Base-by-base conservation (phyloP, 2,113 vertebrate genomes). In the Syngnathus scovelli region DNA sequence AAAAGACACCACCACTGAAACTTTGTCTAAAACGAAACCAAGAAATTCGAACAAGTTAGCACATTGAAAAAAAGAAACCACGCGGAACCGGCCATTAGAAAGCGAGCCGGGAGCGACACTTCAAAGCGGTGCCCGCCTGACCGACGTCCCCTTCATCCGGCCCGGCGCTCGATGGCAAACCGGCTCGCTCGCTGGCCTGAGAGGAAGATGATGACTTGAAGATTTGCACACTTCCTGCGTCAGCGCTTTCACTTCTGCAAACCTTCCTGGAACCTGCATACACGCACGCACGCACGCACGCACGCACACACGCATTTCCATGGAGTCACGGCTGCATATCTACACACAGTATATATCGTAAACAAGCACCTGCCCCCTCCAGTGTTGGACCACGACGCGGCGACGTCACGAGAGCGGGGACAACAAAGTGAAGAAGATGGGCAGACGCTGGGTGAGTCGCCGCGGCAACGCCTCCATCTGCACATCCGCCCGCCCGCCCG, bases 191-290 rank as follows among this genome's bases (percentile, higher is more conserved):
- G 38, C 4, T 15, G 2, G 38, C 6, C 61, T 9, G 41, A 27
- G 39, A 44, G 41, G 61, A 62, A 44, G 7, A 21, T 15, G 41
- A 62, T 62, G 61, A 62, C 61, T 8, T 43, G 11, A 43, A 62
- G 39, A 44, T 62, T 46, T 12, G 8, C 19, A 15, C 55, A 27
- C 61, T 44, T 27, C 61, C 61, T 43, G n/a, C 21, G 61, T 62
- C 61, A 44, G 39, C 61, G 16, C 61, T 62, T 62, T 62, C 41
- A 62, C 61, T 62, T 62, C 61, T 62, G 61, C 61, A 62, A 62
- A 62, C 21, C 39, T 62, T 62, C 61, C 38, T 3, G 61, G 39
- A 62, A 62, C n/a, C 21, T 10, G 18, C 33, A 16, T 2, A 2
- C 12, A 15, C 27, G 13, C 19, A 10, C 7, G 1, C 49, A 19